A percentile compares a stretch with the other conserved stretches of the same genome.
Conservation (phyloP, 2,113 vertebrate species). For the Saguinus midas region DNA sequence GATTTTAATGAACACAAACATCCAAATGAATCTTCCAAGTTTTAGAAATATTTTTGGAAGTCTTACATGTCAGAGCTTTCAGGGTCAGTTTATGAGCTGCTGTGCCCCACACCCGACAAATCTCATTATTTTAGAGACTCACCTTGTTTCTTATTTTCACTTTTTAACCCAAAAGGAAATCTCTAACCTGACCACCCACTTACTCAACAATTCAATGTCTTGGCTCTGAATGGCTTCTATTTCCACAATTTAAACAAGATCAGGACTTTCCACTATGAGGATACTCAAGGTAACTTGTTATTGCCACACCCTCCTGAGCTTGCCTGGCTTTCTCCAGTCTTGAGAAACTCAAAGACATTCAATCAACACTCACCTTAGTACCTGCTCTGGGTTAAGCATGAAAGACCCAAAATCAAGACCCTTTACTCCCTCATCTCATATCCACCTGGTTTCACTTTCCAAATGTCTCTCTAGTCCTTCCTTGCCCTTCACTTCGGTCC, state of each 20-base stretch:
- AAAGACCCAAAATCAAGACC: neutral
- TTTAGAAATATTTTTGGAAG: slow-evolving; percentile 21
- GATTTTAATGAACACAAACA: slow-evolving; percentile 19
- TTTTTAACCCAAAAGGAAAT: slow-evolving; percentile 46
- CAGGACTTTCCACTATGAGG: slow-evolving; percentile 20
- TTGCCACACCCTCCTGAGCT: neutral
- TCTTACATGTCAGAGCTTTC: neutral
- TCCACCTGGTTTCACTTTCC: neutral
- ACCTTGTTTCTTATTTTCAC: slow-evolving; percentile 40
- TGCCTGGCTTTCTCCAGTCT: neutral
- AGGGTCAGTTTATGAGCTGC: neutral
- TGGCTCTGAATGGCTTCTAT: slow-evolving; percentile 30
- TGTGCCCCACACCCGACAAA: neutral
- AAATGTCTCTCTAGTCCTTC: neutral
- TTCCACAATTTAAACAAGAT: slow-evolving; percentile 32
- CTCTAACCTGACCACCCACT: slow-evolving; percentile 58
- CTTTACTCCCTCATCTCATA: neutral
- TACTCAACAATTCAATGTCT: neutral
- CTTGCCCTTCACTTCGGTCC: neutral
- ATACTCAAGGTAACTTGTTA: neutral
- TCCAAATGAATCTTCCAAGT: slow-evolving; percentile 14
- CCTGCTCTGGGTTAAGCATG: neutral
- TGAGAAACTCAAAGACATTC: slow-evolving; percentile 19
- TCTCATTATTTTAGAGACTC: slow-evolving; percentile 30
- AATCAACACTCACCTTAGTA: neutral